Conservation (phyloP, 2,113 vertebrate species). For the Scomber japonicus region DNA sequence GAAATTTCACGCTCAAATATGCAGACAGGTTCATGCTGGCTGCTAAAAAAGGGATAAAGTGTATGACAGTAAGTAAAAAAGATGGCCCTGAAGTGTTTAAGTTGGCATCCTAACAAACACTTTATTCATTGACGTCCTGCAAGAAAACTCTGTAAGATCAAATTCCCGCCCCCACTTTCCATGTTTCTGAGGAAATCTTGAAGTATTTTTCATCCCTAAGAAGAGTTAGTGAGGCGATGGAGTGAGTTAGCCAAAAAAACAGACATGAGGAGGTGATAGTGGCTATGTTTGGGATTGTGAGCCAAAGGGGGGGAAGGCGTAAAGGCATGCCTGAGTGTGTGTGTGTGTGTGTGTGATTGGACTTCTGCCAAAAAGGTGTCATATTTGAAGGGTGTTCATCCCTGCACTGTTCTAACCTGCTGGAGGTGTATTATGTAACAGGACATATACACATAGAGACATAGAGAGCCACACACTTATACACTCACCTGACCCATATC, state of each 20-base stretch:
- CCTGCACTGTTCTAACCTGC: slow-evolving; percentile 59
- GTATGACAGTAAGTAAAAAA: too few relatives aligned
- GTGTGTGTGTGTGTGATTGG: slow-evolving; percentile 14
- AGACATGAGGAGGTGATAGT: background rate
- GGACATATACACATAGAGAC: background rate
- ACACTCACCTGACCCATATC: slow-evolving; percentile 34
- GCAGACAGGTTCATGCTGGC: too few relatives aligned
- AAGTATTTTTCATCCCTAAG: background rate
- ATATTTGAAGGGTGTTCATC: slow-evolving; percentile 14
- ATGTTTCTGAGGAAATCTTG: background rate
- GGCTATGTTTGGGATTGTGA: background rate
- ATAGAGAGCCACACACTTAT: slow-evolving; percentile 1
- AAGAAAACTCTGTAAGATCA: background rate
- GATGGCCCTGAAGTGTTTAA: too few relatives aligned
- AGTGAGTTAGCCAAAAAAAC: background rate
- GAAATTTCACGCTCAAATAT: too few relatives aligned
- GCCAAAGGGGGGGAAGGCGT: background rate
- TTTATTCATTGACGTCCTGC: background rate
- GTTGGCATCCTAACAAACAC: background rate
- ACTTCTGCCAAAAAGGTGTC: slow-evolving; percentile 42
- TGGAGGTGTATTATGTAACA: slow-evolving; percentile 45
- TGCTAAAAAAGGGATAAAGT: too few relatives aligned
- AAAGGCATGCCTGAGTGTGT: slow-evolving; percentile 6
- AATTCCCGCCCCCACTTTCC: background rate
- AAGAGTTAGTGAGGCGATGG: background rate